These are phyloP conservation scores for Riparia riparia DNA, from an alignment of 2,113 vertebrate species.

Conservation along the genomic window DNA sequence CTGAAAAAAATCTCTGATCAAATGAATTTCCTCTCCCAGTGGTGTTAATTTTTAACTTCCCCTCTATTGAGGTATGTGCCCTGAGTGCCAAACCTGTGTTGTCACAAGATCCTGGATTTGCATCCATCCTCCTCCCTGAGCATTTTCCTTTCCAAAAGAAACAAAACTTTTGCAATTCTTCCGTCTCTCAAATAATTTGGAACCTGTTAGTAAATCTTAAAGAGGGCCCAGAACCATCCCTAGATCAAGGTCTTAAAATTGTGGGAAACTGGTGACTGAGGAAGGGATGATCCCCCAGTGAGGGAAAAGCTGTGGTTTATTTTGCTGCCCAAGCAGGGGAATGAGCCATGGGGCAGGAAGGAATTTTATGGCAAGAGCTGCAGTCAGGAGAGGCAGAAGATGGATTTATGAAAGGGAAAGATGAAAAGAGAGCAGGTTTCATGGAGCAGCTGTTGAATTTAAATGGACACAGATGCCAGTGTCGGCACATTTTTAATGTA, in stretches of 20 bases:
- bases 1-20: not conserved
- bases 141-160: not conserved
- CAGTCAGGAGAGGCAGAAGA: not conserved
- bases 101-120: not conserved
- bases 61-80: accelerated
- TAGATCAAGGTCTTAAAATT: not conserved
- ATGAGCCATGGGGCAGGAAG: not conserved
- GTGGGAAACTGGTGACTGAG: not conserved
- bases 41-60: not conserved
- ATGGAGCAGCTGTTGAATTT: not conserved
- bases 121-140: not conserved
- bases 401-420: not conserved
- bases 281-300: too few relatives aligned
- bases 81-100: not conserved
- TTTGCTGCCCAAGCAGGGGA: not conserved
- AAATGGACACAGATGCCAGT: accelerated
- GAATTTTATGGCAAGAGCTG: not conserved
- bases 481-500: accelerated
- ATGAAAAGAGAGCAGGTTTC: not conserved
- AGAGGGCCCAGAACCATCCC: not conserved
- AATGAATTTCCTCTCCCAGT: not conserved
- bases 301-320: not conserved
- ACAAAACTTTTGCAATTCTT: not conserved
- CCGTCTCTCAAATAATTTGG: not conserved
- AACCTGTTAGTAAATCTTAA: not conserved